phyloP scores from a whole-genome alignment of 2,888 invertebrate genomes.

The Clostera curtula region DNA sequence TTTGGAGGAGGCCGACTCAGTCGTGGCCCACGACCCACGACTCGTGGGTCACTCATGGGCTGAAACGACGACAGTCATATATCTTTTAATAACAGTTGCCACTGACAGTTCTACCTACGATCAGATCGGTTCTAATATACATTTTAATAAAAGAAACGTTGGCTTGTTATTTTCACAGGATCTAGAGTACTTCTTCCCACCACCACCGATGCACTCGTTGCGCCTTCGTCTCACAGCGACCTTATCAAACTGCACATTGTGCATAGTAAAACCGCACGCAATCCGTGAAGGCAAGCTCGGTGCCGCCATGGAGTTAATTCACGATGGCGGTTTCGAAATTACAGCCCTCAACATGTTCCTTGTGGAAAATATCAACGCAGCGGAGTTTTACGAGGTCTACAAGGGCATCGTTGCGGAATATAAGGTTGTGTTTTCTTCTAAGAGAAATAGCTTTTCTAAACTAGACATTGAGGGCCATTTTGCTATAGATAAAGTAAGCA shows the following conservation, averaged over 20 bases:
- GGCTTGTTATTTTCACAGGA: slow-evolving; percentile 47
- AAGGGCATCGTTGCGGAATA: slow-evolving; percentile 90
- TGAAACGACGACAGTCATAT: too few species aligned
- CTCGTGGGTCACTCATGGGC: too few species aligned
- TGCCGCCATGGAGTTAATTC: slow-evolving; percentile 79
- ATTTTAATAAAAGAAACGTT: not conserved
- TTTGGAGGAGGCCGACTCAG: too few species aligned
- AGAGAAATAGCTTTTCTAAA: too few species aligned
- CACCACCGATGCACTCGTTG: slow-evolving; percentile 40
- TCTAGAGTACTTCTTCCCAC: slow-evolving; percentile 78
- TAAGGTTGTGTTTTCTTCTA: slow-evolving; percentile 62
- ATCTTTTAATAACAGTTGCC: too few species aligned
- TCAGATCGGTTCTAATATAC: too few species aligned
- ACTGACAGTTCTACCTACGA: too few species aligned
- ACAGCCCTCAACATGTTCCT: slow-evolving; percentile 87
- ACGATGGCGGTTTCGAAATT: slow-evolving; percentile 84
- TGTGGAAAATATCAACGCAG: slow-evolving; percentile 87
- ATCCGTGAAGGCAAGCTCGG: slow-evolving; percentile 84
- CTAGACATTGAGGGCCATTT: too few species aligned
- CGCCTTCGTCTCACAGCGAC: slow-evolving; percentile 71
- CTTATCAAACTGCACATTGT: slow-evolving; percentile 82
- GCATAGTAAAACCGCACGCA: slow-evolving; percentile 93
- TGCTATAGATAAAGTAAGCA: slow-evolving; percentile 1
- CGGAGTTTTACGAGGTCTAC: slow-evolving; percentile 95
- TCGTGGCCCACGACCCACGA: too few species aligned